A percentile compares a stretch with the other conserved stretches of the same genome.
Conservation (phyloP, 2,888 invertebrate species). For the Nebria brevicollis region DNA sequence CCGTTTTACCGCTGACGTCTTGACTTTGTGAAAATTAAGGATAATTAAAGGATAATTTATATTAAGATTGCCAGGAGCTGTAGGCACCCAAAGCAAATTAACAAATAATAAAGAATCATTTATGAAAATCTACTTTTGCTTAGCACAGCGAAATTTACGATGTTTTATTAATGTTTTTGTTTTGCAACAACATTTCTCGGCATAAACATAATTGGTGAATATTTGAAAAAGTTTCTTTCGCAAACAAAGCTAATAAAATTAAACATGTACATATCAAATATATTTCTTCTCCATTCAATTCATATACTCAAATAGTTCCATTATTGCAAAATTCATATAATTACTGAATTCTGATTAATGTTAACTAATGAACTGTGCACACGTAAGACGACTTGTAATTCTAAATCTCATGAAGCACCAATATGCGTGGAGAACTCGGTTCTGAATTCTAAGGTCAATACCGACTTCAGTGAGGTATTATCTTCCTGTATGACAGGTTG, state of each 20-base stretch:
- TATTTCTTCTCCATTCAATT: no score
- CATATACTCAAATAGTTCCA: no score
- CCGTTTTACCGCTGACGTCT: slow-evolving; percentile 36
- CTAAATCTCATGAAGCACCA: background rate
- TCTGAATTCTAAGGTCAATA: slow-evolving; percentile 9
- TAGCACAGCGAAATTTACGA: no score
- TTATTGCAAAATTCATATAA: no score
- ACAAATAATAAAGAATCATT: background rate
- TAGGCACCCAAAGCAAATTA: background rate
- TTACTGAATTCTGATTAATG: no score
- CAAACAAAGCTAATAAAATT: no score
- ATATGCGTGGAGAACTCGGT: background rate
- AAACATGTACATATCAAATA: no score
- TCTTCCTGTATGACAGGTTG: slow-evolving; percentile 2
- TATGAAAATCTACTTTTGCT: background rate
- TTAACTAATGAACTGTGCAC: no score
- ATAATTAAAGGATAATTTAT: slow-evolving; percentile 20
- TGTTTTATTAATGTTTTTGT: no score
- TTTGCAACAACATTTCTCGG: no score
- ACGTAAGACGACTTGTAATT: background rate
- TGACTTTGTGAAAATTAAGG: slow-evolving; percentile 28
- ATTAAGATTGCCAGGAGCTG: background rate
- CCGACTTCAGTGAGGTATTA: slow-evolving; percentile 9
- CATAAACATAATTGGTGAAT: no score
- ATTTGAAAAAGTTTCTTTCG: no score